These are phyloP conservation scores for Pampusana beccarii DNA, from an alignment of 2,113 vertebrate species.

Conservation along the genomic window DNA sequence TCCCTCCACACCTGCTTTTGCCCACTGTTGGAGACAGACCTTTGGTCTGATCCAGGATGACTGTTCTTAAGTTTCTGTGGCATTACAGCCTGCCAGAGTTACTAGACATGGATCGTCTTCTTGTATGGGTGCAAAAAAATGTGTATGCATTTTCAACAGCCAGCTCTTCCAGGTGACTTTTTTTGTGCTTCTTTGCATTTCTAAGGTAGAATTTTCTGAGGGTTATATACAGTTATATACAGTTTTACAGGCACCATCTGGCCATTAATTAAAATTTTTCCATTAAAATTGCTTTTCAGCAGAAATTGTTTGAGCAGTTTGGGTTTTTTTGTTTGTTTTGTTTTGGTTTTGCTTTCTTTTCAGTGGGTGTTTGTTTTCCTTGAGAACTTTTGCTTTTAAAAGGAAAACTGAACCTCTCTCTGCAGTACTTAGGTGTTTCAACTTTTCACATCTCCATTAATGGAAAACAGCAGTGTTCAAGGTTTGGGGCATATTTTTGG, in stretches of 20 bases:
- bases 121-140: background rate
- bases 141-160: background rate
- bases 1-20: background rate
- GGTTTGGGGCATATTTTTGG: background rate
- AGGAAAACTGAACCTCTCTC: background rate
- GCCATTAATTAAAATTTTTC: background rate
- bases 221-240: background rate
- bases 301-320: background rate
- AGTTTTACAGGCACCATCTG: background rate
- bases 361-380: background rate
- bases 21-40: background rate
- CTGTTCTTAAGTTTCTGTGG: background rate
- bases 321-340: fast-evolving
- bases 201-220: background rate
- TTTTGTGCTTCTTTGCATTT: background rate
- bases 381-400: background rate
- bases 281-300: background rate
- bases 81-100: background rate
- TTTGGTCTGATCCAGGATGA: background rate
- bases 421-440: background rate
- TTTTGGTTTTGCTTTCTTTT: background rate
- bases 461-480: background rate
- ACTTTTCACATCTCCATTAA: background rate
- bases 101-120: background rate
- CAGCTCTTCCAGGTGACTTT: background rate